Evolutionary conservation across 2,113 vertebrate species (phyloP).

Genomic region (Theristicus caerulescens): DNA sequence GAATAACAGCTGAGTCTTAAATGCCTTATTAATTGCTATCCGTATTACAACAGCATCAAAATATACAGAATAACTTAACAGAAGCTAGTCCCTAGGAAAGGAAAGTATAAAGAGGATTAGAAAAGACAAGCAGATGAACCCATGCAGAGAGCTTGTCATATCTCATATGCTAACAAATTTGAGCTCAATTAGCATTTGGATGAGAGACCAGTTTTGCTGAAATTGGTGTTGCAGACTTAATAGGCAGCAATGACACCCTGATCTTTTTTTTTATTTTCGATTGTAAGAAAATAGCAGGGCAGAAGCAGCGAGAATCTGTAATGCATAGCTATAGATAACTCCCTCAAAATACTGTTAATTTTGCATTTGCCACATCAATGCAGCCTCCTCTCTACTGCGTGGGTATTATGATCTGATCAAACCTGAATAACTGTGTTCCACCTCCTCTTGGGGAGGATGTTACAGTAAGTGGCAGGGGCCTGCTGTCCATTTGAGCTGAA

Average conservation of each 20-base stretch:
- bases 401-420: not conserved
- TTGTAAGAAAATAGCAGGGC: not conserved
- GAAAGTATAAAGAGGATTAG: constrained; percentile 37
- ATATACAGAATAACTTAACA: not conserved
- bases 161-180: constrained; percentile 47
- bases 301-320: not conserved
- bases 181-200: constrained; percentile 51
- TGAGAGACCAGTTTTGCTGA: constrained; percentile 26
- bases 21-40: not conserved
- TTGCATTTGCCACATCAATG: not conserved
- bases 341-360: not conserved
- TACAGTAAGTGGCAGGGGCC: not conserved
- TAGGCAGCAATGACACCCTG: not conserved
- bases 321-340: not conserved
- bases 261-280: not conserved
- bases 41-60: constrained; percentile 12
- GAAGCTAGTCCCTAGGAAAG: constrained; percentile 2
- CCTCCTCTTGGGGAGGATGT: not conserved
- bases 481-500: not conserved
- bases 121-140: constrained; percentile 49
- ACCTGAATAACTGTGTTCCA: not conserved
- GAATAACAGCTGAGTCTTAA: not conserved
- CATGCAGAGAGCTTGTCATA: constrained; percentile 43
- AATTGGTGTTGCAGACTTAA: constrained; percentile 1
- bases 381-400: not conserved